Evolutionary conservation across 2,888 invertebrate genomes (phyloP), one percentile per base, ranked within the genome.

Genomic region (Pseudoips prasinana): DNA sequence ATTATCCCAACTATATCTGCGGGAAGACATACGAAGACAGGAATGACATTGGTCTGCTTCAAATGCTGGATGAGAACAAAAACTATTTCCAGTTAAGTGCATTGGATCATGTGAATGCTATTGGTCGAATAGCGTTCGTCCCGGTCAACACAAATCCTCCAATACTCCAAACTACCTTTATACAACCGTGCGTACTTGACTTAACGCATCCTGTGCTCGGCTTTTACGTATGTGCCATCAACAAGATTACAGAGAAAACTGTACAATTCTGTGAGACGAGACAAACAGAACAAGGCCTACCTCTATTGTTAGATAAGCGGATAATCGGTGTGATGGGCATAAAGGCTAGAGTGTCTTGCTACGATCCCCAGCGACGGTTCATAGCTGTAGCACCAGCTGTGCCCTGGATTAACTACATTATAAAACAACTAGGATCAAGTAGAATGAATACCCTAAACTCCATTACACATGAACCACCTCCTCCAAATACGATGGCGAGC

Each of bases 181-280:
- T 76, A 30, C 54, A 61, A 36, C 53, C 43, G 19, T 80, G 82
- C 5, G 14, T 14, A 2, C 14, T 14, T 45, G 33, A 27, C 7
- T 27, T 18, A 33, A 31, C 32, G 27, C 31, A 22, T 31, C 29
- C 24, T 3, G 5, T 5, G n/a, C 28, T 23, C 7, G 61, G 57
- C 22, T 58, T 64, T 44, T 68, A 64, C 32, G 39, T 79, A 7
- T 81, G 80, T 34, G 46, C 69, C 3, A 36, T 36, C n/a, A 66
- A 64, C 29, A 34, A 25, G 14, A 11, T 46, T 23, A 32, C 39
- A 22, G 19, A 25, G 46, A 46, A 18, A 6, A 10, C 33, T 6
- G 14, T 34, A 11, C 29, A 44, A 29, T 24, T 41, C 8, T 67
- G 66, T 33, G 44, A 46, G 18, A 17, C 37, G 7, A 31, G 33